Conservation (phyloP, 2,888 invertebrate genomes). For the Augochlorella aurata region DNA sequence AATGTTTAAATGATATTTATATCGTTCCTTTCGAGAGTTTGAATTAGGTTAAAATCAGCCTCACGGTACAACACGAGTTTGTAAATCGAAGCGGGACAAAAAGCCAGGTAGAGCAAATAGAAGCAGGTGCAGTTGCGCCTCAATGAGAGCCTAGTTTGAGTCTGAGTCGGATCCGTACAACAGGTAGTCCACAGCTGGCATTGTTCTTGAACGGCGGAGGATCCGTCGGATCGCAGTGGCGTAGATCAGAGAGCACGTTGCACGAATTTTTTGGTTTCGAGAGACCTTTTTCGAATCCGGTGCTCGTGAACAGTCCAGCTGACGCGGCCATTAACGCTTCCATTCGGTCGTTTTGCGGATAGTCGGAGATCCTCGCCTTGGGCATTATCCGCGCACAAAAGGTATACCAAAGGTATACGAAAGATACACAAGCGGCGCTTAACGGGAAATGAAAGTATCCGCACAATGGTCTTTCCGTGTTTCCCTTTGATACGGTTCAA, state of each 20-base stretch:
- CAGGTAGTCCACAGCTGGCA: constrained; percentile 69
- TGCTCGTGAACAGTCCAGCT: constrained; percentile 13
- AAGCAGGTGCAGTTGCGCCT: not conserved
- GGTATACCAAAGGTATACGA: not conserved
- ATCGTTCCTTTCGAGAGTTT: no score
- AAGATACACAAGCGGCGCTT: constrained; percentile 1
- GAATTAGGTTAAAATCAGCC: no score
- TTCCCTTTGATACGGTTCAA: constrained; percentile 14
- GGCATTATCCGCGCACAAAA: constrained; percentile 16
- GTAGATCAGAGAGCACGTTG: constrained; percentile 26
- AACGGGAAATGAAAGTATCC: constrained; percentile 15
- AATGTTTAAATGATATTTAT: no score
- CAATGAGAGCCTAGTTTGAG: not conserved
- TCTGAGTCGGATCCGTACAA: constrained; percentile 28
- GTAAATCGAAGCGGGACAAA: not conserved
- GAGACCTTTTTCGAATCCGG: not conserved
- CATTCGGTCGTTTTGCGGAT: constrained; percentile 22
- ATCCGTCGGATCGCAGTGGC: constrained; percentile 64
- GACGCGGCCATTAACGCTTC: constrained; percentile 28
- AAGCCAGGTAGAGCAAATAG: not conserved
- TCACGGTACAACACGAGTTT: not conserved
- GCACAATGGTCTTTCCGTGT: constrained; percentile 14
- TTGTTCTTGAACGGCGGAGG: constrained; percentile 59
- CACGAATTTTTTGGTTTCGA: not conserved
- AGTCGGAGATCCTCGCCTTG: not conserved